Conservation (phyloP, 2,113 vertebrate species). For the Origma solitaria region DNA sequence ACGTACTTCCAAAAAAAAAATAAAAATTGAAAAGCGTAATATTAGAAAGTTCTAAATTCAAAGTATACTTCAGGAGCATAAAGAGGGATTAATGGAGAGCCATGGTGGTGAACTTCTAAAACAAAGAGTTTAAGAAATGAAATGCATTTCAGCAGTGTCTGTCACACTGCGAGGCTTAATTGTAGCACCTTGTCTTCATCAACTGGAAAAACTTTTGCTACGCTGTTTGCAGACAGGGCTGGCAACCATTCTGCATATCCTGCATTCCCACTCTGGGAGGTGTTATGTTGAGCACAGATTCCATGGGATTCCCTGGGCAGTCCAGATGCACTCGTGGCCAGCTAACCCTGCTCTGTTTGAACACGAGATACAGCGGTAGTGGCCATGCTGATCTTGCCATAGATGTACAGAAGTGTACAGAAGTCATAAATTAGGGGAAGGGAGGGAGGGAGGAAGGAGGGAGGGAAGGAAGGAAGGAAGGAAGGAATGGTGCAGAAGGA, state of each 20-base stretch:
- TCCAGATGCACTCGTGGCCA: not conserved
- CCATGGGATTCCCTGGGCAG: not conserved
- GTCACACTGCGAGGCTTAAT: not conserved
- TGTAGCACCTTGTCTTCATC: not conserved
- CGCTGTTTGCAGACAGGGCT: not conserved
- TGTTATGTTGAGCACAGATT: not conserved
- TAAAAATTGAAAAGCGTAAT: not conserved
- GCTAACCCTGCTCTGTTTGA: not conserved
- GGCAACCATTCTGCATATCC: not conserved
- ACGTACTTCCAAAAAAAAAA: fast-evolving
- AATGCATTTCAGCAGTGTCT: not conserved
- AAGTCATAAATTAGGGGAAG: not conserved
- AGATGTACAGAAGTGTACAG: not conserved
- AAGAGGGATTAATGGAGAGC: not conserved
- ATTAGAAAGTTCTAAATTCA: conserved; percentile 4
- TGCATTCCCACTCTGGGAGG: not conserved
- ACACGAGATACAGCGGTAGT: not conserved
- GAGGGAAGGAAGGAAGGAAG: not conserved
- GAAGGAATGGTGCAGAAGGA: not conserved
- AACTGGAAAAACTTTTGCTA: not conserved
- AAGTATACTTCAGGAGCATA: not conserved
- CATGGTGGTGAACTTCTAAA: not conserved
- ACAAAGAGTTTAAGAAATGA: not conserved
- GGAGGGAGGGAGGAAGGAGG: not conserved
- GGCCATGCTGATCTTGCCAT: not conserved